Conservation (phyloP, 2,797 vertebrate genomes). For the Leptoclinus maculatus region DNA sequence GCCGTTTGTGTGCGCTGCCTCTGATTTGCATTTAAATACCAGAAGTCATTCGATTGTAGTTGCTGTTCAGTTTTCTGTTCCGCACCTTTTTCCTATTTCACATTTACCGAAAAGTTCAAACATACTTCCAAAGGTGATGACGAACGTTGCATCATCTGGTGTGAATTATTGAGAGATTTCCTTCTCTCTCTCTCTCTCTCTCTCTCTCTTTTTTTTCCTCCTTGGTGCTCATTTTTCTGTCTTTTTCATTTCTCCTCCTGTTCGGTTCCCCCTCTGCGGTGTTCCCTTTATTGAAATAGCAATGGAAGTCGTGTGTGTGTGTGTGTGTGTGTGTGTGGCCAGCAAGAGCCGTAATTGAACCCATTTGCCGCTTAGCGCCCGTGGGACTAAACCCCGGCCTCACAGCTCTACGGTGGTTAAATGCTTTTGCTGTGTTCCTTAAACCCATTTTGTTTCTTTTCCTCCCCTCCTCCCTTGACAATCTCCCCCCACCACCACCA, state of each 20-base stretch:
- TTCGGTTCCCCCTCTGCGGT: constrained; percentile 66
- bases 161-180: constrained; percentile 76
- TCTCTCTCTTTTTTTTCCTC: constrained; percentile 8
- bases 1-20: constrained; percentile 15
- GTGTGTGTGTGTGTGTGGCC: constrained; percentile 80
- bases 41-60: constrained; percentile 26
- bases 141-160: constrained; percentile 81
- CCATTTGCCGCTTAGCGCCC: constrained; percentile 87
- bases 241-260: constrained; percentile 76
- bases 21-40: constrained; percentile 42
- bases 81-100: constrained; percentile 36
- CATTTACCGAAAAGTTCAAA: constrained; percentile 58
- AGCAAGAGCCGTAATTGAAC: constrained; percentile 85
- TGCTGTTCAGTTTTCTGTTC: constrained; percentile 28
- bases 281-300: constrained; percentile 80
- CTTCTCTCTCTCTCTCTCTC: neutral
- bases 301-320: constrained; percentile 79
- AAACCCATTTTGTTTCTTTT: constrained; percentile 75
- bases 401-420: constrained; percentile 76
- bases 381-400: constrained; percentile 82
- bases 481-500: neutral
- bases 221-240: constrained; percentile 74
- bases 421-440: constrained; percentile 80
- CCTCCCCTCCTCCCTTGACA: constrained; percentile 50
- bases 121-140: constrained; percentile 70